These are phyloP conservation scores for Sarcophaga caerulescens DNA, from an alignment of 2,888 invertebrate species.

Conservation along the genomic window DNA sequence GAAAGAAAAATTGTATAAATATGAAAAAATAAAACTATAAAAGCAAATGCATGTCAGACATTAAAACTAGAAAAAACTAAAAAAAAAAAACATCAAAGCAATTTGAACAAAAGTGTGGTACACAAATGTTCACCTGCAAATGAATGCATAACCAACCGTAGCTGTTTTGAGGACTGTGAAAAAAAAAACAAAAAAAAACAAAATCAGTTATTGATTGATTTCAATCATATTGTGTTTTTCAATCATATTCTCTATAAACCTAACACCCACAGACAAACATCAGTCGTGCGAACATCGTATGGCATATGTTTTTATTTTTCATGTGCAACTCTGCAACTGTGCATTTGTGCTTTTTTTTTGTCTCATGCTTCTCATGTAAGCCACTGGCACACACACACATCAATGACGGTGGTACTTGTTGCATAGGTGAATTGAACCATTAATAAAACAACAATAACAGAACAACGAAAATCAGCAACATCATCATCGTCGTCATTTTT, in stretches of 20 bases:
- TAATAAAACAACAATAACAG: neutral
- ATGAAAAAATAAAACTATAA: neutral
- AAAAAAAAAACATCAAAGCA: conserved; percentile 28
- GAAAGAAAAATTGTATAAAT: neutral
- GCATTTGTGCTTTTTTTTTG: neutral
- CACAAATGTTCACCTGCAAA: neutral
- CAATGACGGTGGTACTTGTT: neutral
- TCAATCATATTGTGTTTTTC: neutral
- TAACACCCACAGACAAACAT: neutral
- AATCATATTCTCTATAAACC: neutral
- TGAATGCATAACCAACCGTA: conserved; percentile 22
- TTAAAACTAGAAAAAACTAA: conserved; percentile 24
- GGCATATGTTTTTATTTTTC: neutral
- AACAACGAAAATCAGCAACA: neutral
- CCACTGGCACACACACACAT: neutral
- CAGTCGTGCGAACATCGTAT: neutral
- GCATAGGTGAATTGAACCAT: conserved; percentile 24
- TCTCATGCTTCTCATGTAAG: neutral
- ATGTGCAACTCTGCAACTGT: neutral
- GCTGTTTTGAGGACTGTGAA: neutral
- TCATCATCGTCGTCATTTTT: neutral
- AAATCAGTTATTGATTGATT: conserved; percentile 48
- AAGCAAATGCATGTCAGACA: neutral
- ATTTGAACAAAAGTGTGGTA: conserved; percentile 15
- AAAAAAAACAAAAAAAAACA: too few species aligned